Evolutionary conservation across 2,797 vertebrate genomes (phyloP).

Genomic region (Pristis pectinata): DNA sequence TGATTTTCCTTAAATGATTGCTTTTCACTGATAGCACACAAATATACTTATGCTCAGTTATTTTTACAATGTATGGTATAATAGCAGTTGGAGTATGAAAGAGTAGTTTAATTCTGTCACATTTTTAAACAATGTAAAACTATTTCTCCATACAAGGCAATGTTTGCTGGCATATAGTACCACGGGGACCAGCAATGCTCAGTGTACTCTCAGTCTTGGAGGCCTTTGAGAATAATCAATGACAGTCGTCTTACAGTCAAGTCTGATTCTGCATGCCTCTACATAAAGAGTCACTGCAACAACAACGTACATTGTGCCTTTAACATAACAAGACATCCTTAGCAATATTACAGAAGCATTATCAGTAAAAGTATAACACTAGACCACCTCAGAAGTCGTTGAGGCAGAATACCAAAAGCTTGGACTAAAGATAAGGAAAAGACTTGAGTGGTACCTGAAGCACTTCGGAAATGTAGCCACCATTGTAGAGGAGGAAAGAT

Average conservation of each 20-base stretch:
- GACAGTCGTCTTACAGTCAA: not conserved
- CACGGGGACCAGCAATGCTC: not conserved
- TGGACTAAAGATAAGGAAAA: too few species aligned
- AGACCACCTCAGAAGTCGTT: too few species aligned
- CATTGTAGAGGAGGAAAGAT: too few species aligned
- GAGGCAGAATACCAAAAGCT: too few species aligned
- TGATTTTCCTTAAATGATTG: constrained; percentile 5
- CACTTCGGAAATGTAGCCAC: too few species aligned
- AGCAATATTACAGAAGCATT: too few species aligned
- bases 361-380: too few species aligned
- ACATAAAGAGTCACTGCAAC: too few species aligned
- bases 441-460: too few species aligned
- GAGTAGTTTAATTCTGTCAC: not conserved
- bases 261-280: not conserved
- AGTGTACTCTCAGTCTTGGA: not conserved
- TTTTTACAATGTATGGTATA: not conserved
- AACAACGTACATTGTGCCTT: too few species aligned
- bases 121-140: not conserved
- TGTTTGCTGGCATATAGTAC: not conserved
- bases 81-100: not conserved
- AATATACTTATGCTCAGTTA: not conserved
- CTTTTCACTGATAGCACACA: not conserved
- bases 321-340: too few species aligned
- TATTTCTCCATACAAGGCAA: not conserved
- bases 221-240: not conserved